Percentiles rank a stretch among this genome's conserved stretches.
Evolutionary conservation across 2,888 invertebrate genomes (phyloP).

Genomic region (Cosmia trapezina): DNA sequence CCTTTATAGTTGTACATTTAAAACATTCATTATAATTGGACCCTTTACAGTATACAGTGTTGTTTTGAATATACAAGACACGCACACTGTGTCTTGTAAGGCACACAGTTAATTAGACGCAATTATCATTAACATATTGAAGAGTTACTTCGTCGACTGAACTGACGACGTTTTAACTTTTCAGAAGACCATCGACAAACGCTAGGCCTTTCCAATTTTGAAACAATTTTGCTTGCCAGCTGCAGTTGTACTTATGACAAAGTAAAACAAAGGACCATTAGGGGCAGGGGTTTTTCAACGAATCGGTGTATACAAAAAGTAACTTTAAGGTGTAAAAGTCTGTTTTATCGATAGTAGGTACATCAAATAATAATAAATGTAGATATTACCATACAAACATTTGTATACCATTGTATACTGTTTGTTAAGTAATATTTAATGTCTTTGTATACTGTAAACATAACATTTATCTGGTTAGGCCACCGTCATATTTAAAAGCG

Average conservation of each 20-base stretch:
- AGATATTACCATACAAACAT: background rate
- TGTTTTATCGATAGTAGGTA: no score
- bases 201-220: no score
- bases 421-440: no score
- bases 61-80: background rate
- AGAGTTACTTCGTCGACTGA: background rate
- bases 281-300: no score
- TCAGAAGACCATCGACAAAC: background rate
- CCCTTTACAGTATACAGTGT: background rate
- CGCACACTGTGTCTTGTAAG: background rate
- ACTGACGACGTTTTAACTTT: no score
- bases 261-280: no score
- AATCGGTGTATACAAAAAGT: no score
- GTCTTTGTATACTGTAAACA: background rate
- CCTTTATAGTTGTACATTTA: background rate
- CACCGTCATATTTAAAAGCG: no score
- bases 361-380: background rate
- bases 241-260: no score
- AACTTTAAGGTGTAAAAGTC: no score
- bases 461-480: background rate
- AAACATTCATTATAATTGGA: background rate
- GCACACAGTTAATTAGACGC: background rate
- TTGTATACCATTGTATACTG: no score
- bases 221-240: no score
- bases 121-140: slow-evolving; percentile 2